Conservation (phyloP, 1,140 invertebrate species). For the silkworm (Bombyx mori) region ASM3026992v2 NC_085118.1:3185001-3185500, state of each 20-base stretch:
- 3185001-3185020: conserved; percentile 56
- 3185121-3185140: conserved; percentile 53
- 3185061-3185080: conserved; percentile 58
- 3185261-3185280: conserved; percentile 91
- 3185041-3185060: conserved; percentile 54
- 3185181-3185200: conserved; percentile 82
- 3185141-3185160: conserved; percentile 60
- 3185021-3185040: conserved; percentile 67
- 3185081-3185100: conserved; percentile 51
- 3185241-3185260: conserved; percentile 94
- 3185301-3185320: conserved; percentile 95
- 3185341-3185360: conserved; percentile 87
- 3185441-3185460: conserved; percentile 93
- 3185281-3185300: conserved; percentile 96
- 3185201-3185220: conserved; percentile 86
- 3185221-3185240: conserved; percentile 97
- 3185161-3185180: conserved; percentile 78
- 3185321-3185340: conserved; percentile 79
- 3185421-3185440: conserved; percentile 94
- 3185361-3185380: conserved; percentile 73
- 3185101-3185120: conserved; percentile 51
- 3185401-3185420: conserved; percentile 85
- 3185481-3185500: conserved; percentile 83
- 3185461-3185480: conserved; percentile 96
- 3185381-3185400: conserved; percentile 71